phyloP scores from a whole-genome alignment of 53 echinoderm and acorn worm species.

The Crossaster papposus region DNA sequence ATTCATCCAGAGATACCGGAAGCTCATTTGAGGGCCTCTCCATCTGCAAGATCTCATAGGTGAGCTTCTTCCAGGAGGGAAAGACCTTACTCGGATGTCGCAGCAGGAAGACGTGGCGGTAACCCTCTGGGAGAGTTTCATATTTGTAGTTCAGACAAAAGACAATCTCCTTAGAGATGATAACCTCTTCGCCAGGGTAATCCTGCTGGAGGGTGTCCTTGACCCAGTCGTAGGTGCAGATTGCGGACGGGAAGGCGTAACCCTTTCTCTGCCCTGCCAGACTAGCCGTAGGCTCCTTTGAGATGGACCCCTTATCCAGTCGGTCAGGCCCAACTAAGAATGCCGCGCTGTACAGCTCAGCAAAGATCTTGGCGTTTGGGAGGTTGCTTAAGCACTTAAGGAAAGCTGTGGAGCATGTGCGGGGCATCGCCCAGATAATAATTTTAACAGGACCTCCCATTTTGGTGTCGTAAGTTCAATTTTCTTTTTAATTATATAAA shows the following conservation, averaged over 20 bases:
- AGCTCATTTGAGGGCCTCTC: neutral
- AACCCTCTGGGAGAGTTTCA: constrained; percentile 17
- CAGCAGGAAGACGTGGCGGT: constrained; percentile 36
- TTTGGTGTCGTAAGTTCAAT: neutral
- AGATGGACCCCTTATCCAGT: neutral
- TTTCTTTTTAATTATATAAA: neutral
- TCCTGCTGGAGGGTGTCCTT: constrained; percentile 29
- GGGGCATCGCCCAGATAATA: constrained; percentile 30
- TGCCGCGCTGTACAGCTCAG: constrained; percentile 39
- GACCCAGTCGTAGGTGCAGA: constrained; percentile 42
- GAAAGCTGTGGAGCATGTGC: constrained; percentile 44
- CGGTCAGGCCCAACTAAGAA: constrained; percentile 34
- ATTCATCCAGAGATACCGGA: constrained; percentile 6
- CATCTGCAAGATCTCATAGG: neutral
- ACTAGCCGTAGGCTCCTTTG: neutral
- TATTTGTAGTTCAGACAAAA: constrained; percentile 12
- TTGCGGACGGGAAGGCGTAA: constrained; percentile 15
- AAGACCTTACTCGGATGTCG: constrained; percentile 43
- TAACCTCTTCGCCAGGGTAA: constrained; percentile 3
- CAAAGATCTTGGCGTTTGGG: constrained; percentile 41
- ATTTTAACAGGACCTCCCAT: constrained; percentile 32
- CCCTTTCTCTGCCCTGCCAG: neutral
- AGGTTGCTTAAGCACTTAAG: constrained; percentile 33
- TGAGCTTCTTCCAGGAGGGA: constrained; percentile 45
- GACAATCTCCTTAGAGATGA: constrained; percentile 51